Evolutionary conservation across 2,888 invertebrate species (phyloP), one percentile per base, ranked within the genome.

Genomic region (Orchestes rusci): DNA sequence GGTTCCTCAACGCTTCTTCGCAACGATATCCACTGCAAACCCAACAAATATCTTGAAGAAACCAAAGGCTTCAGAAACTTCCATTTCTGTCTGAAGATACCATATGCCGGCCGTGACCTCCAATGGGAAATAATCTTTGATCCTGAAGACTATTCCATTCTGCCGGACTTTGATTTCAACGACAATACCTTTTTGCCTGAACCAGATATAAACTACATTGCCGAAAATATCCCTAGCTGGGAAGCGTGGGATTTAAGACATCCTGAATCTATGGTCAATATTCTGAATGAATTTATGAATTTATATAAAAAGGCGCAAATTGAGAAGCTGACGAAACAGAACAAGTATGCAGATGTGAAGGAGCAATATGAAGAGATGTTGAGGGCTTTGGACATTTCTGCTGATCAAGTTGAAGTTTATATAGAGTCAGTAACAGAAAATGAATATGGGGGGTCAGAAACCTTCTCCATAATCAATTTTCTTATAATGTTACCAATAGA

Each of bases 141-240:
- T 61, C 67, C 65, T 10, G 63, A 67, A 16, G 41, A 51, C 31
- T 35, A 39, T 27, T 20, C 28, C 2, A 33, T 42, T 10, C 15
- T 58, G 79, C 84, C 86, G 1, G 85, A 86, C 62, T 84, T 86
- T 60, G 73, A 80, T 56, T 84, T 85, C 64, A 76, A 81, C 53
- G 82, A 84, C 62, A 76, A 78, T 29, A 71, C 68, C 36, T 85
- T 86, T 63, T 65, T 79, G 17, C 72, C 69, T 40, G 76, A 75
- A 60, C 70, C 77, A 32, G 74, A 79, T 59, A 66, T 73, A 41
- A 67, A 76, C 39, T 67, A 68, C 41, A 65, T 82, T 20, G 69
- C 70, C 41, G 64, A 68, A 38, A 63, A 72, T 57, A 59, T 82
- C 23, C 80, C 80, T 12, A 77, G 76, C 59, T 69, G 83, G 39